Base-by-base conservation (phyloP, 2,797 vertebrate genomes). In the Cossypha heuglini region DNA sequence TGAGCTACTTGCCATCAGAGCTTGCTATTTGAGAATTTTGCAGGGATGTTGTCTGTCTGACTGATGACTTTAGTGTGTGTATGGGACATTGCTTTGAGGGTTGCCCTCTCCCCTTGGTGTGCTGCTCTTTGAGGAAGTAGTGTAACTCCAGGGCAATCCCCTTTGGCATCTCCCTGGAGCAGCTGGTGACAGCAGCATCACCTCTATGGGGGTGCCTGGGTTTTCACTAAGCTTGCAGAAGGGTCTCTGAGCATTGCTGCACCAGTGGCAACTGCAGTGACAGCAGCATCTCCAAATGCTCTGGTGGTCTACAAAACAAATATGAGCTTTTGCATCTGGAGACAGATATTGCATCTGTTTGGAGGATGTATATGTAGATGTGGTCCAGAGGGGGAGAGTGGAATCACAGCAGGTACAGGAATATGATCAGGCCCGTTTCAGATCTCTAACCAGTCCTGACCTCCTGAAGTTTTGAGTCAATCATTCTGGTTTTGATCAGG, bases 401-500 rank as follows among this genome's bases (percentile, higher is more conserved):
- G 14, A 64, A 75, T 83, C 42, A 26, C 38, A 83, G 49, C 22
- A 81, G 55, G 7, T 61, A 79, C 13, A 57, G 67, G 59, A 77
- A 82, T 57, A 33, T 79, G 4, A 14, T 58, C 52, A n/a, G 68
- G 31, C 28, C 45, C 49, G 6, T 85, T 86, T 89, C 64, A 58
- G n/a, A 37, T 75, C 51, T 94, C 35, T 80, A 42, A 26, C 18
- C 20, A 24, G 66, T 22, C 76, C 74, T 57, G 72, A 82, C 58
- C 57, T 93, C 63, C 81, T 83, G 46, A 82, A 88, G 67, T 63
- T 88, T 74, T 63, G 52, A 93, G 68, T 94, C 69, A 93, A 82
- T 97, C 59, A 84, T 90, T 91, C 91, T 92, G 87, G 46, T 92
- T 95, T 95, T 94, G 88, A 94, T 96, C 81, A 95, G 38, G 42